Conservation (phyloP, 2,797 vertebrate species). For the Eupleurogrammus muticus region DNA sequence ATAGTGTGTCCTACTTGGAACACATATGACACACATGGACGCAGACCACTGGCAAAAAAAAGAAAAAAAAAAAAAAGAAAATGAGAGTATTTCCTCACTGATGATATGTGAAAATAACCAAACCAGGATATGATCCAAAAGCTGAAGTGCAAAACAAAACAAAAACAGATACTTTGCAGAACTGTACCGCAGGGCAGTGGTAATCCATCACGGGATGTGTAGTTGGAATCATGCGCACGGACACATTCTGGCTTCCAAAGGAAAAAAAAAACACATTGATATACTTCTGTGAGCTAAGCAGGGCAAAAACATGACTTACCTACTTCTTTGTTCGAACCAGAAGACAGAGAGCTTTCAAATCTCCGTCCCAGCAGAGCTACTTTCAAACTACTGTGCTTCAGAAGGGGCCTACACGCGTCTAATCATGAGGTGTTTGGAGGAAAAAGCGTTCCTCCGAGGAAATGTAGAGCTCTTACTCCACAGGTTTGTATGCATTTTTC, state of each 20-base stretch:
- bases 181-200: constrained; percentile 25
- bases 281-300: constrained; percentile 30
- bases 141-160: constrained; percentile 4
- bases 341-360: constrained; percentile 45
- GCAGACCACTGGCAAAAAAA: constrained; percentile 45
- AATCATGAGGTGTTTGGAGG: constrained; percentile 33
- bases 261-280: constrained; percentile 46
- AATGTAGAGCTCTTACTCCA: constrained; percentile 40
- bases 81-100: constrained; percentile 41
- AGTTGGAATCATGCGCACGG: constrained; percentile 43
- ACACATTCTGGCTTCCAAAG: constrained; percentile 46
- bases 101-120: constrained; percentile 55
- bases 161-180: constrained; percentile 22
- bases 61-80: no score
- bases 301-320: constrained; percentile 1
- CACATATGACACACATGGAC: constrained; percentile 59
- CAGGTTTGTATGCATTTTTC: constrained; percentile 56
- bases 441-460: constrained; percentile 42
- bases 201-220: constrained; percentile 27
- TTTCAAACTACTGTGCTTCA: constrained; percentile 46
- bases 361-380: constrained; percentile 40
- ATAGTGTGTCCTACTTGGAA: constrained; percentile 70
- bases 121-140: constrained; percentile 35
- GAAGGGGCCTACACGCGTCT: constrained; percentile 33
- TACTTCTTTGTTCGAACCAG: constrained; percentile 46